phyloP scores from a whole-genome alignment of 2,888 invertebrate genomes.

The Acrobasis repandana region DNA sequence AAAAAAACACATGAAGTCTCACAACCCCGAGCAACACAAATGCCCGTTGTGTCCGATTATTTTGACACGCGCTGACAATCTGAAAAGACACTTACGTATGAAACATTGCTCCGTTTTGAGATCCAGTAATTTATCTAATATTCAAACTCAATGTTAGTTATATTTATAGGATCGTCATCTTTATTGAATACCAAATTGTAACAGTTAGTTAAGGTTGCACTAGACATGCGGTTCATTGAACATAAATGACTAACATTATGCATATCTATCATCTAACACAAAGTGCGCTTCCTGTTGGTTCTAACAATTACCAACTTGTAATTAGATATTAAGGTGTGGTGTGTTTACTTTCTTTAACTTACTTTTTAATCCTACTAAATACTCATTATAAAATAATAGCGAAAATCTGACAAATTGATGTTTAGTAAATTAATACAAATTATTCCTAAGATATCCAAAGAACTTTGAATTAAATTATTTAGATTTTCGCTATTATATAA shows the following conservation, averaged over 20 bases:
- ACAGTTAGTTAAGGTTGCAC: slow-evolving; percentile 9
- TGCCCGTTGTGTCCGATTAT: slow-evolving; percentile 85
- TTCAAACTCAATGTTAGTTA: slow-evolving; percentile 62
- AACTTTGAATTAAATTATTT: slow-evolving; percentile 9
- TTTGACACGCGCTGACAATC: slow-evolving; percentile 86
- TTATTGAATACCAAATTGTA: slow-evolving; percentile 5
- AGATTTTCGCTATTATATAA: slow-evolving; percentile 38
- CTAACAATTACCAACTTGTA: slow-evolving; percentile 67
- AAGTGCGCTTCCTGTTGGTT: slow-evolving; percentile 53
- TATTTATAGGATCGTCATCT: slow-evolving; percentile 22
- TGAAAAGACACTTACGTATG: slow-evolving; percentile 85
- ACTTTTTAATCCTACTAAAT: slow-evolving; percentile 32
- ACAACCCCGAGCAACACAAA: slow-evolving; percentile 84
- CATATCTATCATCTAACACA: slow-evolving; percentile 38
- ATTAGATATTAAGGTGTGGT: slow-evolving; percentile 78
- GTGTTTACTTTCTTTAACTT: slow-evolving; percentile 57
- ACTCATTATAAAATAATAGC: slow-evolving; percentile 34
- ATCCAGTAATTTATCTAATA: slow-evolving; percentile 66
- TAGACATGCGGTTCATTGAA: slow-evolving; percentile 29
- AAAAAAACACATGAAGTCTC: slow-evolving; percentile 87
- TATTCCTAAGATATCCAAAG: slow-evolving; percentile 9
- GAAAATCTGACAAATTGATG: slow-evolving; percentile 28
- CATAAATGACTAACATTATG: slow-evolving; percentile 38
- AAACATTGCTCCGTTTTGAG: slow-evolving; percentile 80
- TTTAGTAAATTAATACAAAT: background rate